Base-by-base conservation (phyloP, 2,113 vertebrate species). In the Lutjanus erythropterus region DNA sequence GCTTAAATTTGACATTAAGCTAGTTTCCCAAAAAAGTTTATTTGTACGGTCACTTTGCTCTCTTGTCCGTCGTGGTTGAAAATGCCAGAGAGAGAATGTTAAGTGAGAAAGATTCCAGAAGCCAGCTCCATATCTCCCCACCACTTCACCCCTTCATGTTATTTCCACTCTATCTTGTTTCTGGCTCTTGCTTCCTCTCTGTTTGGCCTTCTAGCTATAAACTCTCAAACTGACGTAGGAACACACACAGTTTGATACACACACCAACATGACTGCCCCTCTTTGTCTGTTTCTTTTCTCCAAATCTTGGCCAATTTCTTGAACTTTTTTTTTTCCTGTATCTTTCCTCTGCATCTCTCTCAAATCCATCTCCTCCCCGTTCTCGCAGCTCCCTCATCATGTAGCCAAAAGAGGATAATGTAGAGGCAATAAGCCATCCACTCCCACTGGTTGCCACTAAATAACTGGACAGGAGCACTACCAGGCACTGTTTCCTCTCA, bases 31-130 rank as follows among this genome's bases (percentile, higher is more conserved):
- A 23, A 25, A 2, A 42, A 14, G 1, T n/a, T 31, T 9, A 37
- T 7, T 6, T 11, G 44, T 2, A 5, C 37, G 1, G n/a, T 59
- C 12, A 19, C 49, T 56, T n/a, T 42, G 31, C n/a, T 12, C 31
- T 56, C 9, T 44, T 65, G 16, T 49, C 5, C 42, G 10, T 31
- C 0, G 6, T 56, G 16, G 4, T 2, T 62, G 12, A 65, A 71
- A 65, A 77, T 53, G 23, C 37, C 69, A 50, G 11, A 58, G 27
- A 31, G n/a, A 70, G 41, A 59, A 76, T 65, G 67, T 78, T 31
- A 27, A 71, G 19, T 59, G 39, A 71, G 71, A 78, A 18, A 41
- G 33, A 82, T 56, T 60, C 73, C 71, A 62, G 70, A 11, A 55
- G 56, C 61, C 41, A 14, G 73, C 39, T 37, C 16, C 6, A 3